Evolutionary conservation across 2,113 vertebrate genomes (phyloP), one percentile per base, ranked within the genome.

Genomic region (Cnemophilus loriae): DNA sequence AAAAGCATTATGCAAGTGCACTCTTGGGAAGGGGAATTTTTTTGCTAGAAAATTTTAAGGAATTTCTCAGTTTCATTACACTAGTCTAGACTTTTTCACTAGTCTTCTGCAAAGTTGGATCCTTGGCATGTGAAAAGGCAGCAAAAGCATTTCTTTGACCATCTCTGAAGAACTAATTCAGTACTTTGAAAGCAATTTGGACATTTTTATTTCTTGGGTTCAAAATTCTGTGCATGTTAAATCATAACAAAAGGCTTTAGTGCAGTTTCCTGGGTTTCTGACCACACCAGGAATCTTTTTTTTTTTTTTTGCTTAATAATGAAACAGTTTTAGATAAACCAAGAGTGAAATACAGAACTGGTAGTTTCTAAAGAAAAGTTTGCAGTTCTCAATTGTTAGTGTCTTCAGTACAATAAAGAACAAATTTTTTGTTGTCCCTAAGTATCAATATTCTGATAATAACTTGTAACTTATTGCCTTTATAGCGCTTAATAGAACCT

Each of bases 1-100:
- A 89, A 87, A 85, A 67, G 50, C 22, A 74, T 94, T 94, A 95
- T 90, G 79, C 88, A 96, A 96, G 90, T 81, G 27, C 50, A 71
- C 26, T 52, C 71, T 90, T 32, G 56, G 23, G 74, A 83, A 46
- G 47, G 16, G 30, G 16, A 24, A 8, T 17, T 85, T 61, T 93
- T 75, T 90, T 82, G 18, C 26, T 46, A 44, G 39, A 80, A 88
- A 85, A 81, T 39, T 39, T 8, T 70, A 59, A 77, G 71, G 42
- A 90, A 74, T 85, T 96, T 90, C 30, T 88, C 16, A 32, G 12
- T 76, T 82, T 49, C 7, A 35, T 9, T 69, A 46, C 16, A 8
- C 23, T 61, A 28, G 19, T 57, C 27, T 57, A 60, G n/a, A 79
- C 35, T 53, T 89, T 64, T 87, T 78, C 37, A 49, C 18, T 63